Evolutionary conservation across 2,113 vertebrate species (phyloP).

Genomic region (Phyllostomus discolor): DNA sequence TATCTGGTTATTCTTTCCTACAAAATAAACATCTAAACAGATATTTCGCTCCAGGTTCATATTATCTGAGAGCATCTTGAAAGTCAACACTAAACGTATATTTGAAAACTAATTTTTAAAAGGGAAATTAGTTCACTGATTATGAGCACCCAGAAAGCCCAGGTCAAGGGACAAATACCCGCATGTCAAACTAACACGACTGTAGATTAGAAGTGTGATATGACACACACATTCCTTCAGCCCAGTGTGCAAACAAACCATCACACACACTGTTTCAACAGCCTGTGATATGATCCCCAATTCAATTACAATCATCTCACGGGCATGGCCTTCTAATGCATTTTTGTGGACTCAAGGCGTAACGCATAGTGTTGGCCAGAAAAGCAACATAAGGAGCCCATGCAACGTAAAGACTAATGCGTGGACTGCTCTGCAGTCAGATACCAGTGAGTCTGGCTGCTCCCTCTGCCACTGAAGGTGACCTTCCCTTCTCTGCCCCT

Average conservation of each 20-base stretch:
- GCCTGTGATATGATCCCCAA: background rate
- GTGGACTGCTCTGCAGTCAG: background rate
- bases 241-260: background rate
- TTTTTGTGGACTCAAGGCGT: background rate
- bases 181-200: background rate
- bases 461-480: background rate
- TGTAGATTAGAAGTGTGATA: background rate
- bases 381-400: background rate
- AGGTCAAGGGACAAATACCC: background rate
- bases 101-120: background rate
- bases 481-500: background rate
- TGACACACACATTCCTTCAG: background rate
- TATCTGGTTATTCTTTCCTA: background rate
- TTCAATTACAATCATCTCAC: background rate
- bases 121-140: background rate
- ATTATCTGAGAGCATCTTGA: background rate
- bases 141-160: background rate
- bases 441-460: background rate
- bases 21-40: background rate
- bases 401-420: background rate
- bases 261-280: background rate
- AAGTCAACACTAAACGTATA: background rate
- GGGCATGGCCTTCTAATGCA: background rate
- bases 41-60: background rate
- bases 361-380: background rate